Evolutionary conservation across 2,797 vertebrate genomes (phyloP).

Genomic region (Hypotaenidia philippensis): DNA sequence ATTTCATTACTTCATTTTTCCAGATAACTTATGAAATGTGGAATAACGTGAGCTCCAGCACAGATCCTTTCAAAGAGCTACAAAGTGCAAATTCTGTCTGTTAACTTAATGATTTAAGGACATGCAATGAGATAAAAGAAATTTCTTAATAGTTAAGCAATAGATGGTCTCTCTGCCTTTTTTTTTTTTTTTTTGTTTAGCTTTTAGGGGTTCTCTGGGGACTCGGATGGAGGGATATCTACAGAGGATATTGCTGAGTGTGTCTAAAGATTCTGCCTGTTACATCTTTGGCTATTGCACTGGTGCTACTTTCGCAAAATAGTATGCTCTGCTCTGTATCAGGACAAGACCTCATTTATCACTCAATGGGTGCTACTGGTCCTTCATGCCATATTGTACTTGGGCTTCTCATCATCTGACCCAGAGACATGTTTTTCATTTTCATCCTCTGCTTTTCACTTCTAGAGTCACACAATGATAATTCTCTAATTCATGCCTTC

Average conservation of each 20-base stretch:
- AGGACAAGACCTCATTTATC: neutral
- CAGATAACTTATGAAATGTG: constrained; percentile 7
- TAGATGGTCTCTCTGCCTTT: neutral
- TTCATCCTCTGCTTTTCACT: neutral
- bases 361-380: neutral
- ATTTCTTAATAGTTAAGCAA: neutral
- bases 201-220: neutral
- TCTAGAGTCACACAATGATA: neutral
- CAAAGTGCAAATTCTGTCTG: neutral
- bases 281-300: neutral
- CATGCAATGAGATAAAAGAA: neutral
- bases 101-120: neutral
- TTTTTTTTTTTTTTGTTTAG: neutral
- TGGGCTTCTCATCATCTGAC: neutral
- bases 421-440: neutral
- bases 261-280: neutral
- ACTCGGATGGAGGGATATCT: neutral
- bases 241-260: neutral
- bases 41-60: neutral
- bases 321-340: neutral
- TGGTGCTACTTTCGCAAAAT: neutral
- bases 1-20: constrained; percentile 46
- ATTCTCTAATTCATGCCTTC: neutral
- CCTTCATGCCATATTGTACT: neutral
- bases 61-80: neutral